Conservation (phyloP, 2,113 vertebrate genomes). For the Eira barbara region DNA sequence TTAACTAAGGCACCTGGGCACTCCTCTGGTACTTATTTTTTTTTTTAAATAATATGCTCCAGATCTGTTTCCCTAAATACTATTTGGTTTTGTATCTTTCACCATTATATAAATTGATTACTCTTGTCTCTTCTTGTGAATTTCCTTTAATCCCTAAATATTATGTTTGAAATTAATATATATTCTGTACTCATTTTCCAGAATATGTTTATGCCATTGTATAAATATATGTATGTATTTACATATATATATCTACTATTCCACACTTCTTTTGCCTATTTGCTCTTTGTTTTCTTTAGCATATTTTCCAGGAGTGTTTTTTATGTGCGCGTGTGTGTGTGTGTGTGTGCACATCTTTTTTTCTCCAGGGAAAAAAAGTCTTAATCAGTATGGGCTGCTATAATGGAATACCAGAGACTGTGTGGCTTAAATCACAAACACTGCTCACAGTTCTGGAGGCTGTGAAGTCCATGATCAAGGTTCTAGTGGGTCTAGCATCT, state of each 20-base stretch:
- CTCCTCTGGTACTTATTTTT: neutral
- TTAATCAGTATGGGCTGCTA: neutral
- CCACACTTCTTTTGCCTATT: neutral
- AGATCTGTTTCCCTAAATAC: neutral
- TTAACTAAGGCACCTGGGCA: neutral
- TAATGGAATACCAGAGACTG: neutral
- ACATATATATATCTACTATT: neutral
- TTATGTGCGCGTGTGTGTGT: too few species aligned
- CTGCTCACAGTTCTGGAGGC: neutral
- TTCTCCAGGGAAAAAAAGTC: neutral
- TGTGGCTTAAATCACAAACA: neutral
- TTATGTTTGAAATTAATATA: neutral
- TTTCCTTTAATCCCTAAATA: neutral
- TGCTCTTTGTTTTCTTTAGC: neutral
- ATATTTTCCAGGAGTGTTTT: neutral
- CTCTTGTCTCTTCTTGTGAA: neutral
- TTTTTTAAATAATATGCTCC: neutral
- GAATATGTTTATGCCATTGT: neutral
- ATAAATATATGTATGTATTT: neutral
- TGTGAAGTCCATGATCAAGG: neutral
- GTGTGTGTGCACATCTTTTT: neutral
- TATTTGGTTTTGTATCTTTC: neutral
- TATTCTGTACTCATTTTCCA: neutral
- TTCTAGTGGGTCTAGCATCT: neutral
- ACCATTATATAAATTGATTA: neutral